These are phyloP conservation scores for Vicugna pacos DNA, from an alignment of 2,113 vertebrate species.

Conservation along the genomic window DNA sequence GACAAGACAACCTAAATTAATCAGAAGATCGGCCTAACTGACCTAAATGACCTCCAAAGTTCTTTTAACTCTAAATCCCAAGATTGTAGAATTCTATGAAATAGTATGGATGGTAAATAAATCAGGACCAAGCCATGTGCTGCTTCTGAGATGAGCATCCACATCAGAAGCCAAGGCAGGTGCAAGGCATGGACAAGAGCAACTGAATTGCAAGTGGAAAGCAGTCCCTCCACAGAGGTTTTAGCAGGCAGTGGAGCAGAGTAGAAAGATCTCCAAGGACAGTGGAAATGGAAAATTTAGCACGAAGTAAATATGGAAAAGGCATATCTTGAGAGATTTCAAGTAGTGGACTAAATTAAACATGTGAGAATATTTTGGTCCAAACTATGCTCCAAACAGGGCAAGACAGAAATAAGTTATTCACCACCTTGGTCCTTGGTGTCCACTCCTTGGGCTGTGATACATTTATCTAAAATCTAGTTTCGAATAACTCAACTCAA, in stretches of 20 bases:
- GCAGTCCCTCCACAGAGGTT: not conserved
- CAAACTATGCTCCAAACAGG: not conserved
- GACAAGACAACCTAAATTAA: not conserved
- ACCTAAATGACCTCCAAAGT: not conserved
- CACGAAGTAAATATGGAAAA: not conserved
- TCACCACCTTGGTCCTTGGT: not conserved
- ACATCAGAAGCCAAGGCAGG: not conserved
- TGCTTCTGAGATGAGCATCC: not conserved
- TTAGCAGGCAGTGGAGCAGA: not conserved
- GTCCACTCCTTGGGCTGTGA: not conserved
- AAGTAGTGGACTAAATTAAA: not conserved
- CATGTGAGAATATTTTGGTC: not conserved
- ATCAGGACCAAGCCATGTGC: not conserved
- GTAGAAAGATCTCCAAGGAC: not conserved
- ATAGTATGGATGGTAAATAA: not conserved
- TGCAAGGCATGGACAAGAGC: not conserved
- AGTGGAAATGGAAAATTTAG: not conserved
- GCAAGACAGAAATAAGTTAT: not conserved
- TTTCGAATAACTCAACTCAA: slow-evolving; percentile 9
- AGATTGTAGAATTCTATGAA: not conserved
- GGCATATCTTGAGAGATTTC: not conserved
- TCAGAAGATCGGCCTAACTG: not conserved
- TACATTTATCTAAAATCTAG: not conserved
- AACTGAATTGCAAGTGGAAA: not conserved
- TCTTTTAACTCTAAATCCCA: not conserved